phyloP scores from a whole-genome alignment of 2,797 vertebrate species.

The Coregonus sp. region DNA sequence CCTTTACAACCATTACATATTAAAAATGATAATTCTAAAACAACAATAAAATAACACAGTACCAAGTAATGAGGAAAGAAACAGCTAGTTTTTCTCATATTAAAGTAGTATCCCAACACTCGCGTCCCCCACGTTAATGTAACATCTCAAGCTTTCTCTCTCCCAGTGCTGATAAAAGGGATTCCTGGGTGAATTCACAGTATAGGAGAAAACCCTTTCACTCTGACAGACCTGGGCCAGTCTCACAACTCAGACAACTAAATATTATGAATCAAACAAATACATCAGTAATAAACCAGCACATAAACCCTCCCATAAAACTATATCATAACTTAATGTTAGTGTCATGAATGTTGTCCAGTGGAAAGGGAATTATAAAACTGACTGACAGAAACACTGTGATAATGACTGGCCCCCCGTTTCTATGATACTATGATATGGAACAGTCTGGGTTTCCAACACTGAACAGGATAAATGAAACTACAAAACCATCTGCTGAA shows the following conservation, averaged over 20 bases:
- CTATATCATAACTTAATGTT: neutral
- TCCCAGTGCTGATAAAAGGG: slow-evolving; percentile 19
- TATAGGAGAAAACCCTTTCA: slow-evolving; percentile 17
- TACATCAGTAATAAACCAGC: slow-evolving; percentile 11
- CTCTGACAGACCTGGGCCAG: slow-evolving; percentile 28
- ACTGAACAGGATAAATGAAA: slow-evolving; percentile 37
- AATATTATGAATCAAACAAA: neutral
- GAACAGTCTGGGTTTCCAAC: slow-evolving; percentile 57
- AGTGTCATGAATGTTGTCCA: slow-evolving; percentile 1
- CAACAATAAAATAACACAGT: slow-evolving; percentile 55
- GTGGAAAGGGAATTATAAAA: slow-evolving; percentile 37
- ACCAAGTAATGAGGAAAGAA: slow-evolving; percentile 46
- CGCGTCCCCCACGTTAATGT: slow-evolving; percentile 32
- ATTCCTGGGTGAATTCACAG: slow-evolving; percentile 27
- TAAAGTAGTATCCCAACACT: slow-evolving; percentile 38
- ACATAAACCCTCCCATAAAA: neutral
- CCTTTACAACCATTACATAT: slow-evolving; percentile 57
- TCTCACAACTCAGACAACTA: slow-evolving; percentile 22
- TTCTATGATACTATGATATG: slow-evolving; percentile 45
- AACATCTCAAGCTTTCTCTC: slow-evolving; percentile 36
- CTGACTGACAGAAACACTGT: slow-evolving; percentile 23
- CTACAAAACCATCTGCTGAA: slow-evolving; percentile 30
- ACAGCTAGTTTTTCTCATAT: slow-evolving; percentile 48
- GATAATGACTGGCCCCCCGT: slow-evolving; percentile 9
- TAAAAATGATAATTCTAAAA: slow-evolving; percentile 67